These are phyloP conservation scores for Camptogramma bilineatum DNA, from an alignment of 2,888 invertebrate genomes.

Conservation along the genomic window DNA sequence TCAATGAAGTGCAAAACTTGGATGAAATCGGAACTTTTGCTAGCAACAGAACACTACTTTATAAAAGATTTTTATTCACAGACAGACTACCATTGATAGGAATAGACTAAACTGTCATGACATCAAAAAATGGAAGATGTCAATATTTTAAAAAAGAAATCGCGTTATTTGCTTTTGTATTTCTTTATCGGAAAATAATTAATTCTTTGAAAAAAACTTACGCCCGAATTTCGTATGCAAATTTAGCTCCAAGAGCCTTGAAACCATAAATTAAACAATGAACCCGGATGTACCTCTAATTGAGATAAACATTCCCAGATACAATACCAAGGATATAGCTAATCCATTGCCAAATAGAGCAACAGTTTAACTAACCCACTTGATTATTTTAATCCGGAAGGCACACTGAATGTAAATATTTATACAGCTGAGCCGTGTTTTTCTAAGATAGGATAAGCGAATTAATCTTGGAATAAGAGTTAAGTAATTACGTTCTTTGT, in stretches of 20 bases:
- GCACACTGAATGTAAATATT: slow-evolving; percentile 24
- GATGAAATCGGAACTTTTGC: neutral
- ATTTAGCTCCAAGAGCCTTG: neutral
- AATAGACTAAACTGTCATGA: too few species aligned
- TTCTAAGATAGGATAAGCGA: neutral
- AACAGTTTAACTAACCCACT: neutral
- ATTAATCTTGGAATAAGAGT: neutral
- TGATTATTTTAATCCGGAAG: neutral
- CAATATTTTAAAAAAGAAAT: too few species aligned
- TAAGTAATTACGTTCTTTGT: too few species aligned
- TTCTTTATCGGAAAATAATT: too few species aligned
- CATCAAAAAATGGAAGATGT: too few species aligned
- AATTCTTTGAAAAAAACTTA: neutral
- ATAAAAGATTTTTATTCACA: too few species aligned
- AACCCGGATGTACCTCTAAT: neutral
- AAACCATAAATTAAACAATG: neutral
- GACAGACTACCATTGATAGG: too few species aligned
- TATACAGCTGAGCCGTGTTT: slow-evolving; percentile 8
- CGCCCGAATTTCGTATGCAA: neutral
- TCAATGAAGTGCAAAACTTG: slow-evolving; percentile 1
- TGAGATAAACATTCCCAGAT: neutral
- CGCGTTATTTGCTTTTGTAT: too few species aligned
- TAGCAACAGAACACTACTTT: neutral
- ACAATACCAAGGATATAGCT: neutral
- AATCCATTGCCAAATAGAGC: neutral